Base-by-base conservation (phyloP, 2,888 invertebrate species). In the Drosophila glabriapex region DNA sequence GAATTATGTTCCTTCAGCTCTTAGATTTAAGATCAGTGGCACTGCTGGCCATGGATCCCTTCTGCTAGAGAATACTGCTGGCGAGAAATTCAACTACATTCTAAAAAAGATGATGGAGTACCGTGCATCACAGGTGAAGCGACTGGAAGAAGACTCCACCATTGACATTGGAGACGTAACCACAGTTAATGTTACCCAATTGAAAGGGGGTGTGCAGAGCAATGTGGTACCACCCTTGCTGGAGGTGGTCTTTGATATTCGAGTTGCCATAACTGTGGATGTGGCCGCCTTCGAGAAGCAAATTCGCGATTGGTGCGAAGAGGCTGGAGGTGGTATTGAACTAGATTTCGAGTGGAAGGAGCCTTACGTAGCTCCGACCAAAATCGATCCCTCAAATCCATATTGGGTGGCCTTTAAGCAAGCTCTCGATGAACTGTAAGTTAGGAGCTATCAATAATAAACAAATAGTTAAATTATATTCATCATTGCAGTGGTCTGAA, bases 211-310 rank as follows among this genome's bases (percentile, higher is more conserved):
- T 28, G 95, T 97, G 0, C 97, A 97, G 93, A 92, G 94, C 5
- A 98, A 98, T 91, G 96, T 98, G 0, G 94, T 98, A 4, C 97
- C 98, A 0, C 95, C 95, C n/a, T 94, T 95, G 72, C 91, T 98
- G n/a, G 94, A 94, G 2, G 96, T 94, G 0, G 94, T 94, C 73
- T 95, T 96, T 89, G 96, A 96, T 84, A 92, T 96, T 62, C 94
- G 97, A 76, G 22, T 95, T 19, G 94, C 95, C 4, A 94, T 95
- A 16, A 93, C 95, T 68, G 93, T 95, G 5, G 93, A 95, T 75
- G 93, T 94, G 41, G 92, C 92, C 0, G 94, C 94, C 53, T 95
- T 96, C 58, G 95, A 95, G 63, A 92, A 94, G 31, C 95, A 94
- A 93, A 63, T 92, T 14, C 70, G 94, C 5, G 82, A 89, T 25